Evolutionary conservation across 2,888 invertebrate genomes (phyloP).

Genomic region (Melinaea marsaeus): DNA sequence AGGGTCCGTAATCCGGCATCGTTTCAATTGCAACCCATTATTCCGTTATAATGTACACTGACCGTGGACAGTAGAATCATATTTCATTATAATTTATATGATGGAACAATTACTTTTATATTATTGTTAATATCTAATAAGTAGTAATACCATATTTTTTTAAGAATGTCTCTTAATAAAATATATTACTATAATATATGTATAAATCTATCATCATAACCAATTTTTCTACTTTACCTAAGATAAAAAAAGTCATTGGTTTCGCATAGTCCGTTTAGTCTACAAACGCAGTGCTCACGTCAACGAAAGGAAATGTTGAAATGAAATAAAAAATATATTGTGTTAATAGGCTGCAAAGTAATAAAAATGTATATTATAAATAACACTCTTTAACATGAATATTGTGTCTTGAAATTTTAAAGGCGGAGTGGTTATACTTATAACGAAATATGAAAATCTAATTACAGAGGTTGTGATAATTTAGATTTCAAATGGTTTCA

Average conservation of each 20-base stretch:
- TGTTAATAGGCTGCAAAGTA: constrained; percentile 32
- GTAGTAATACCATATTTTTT: too few relatives aligned
- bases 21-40: constrained; percentile 9
- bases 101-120: not conserved
- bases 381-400: constrained; percentile 19
- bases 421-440: constrained; percentile 21
- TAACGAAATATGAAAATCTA: constrained; percentile 28
- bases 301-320: too few relatives aligned
- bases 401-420: constrained; percentile 23
- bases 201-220: too few relatives aligned
- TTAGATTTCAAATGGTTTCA: constrained; percentile 21
- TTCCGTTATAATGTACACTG: not conserved
- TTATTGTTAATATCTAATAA: too few relatives aligned
- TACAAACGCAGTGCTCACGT: constrained; percentile 39
- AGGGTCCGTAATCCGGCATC: constrained; percentile 57
- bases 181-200: too few relatives aligned
- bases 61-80: not conserved
- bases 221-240: too few relatives aligned
- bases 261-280: constrained; percentile 48
- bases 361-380: constrained; percentile 35
- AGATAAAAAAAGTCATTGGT: constrained; percentile 16
- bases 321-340: constrained; percentile 24
- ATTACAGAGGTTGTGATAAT: constrained; percentile 24
- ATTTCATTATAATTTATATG: not conserved
- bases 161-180: too few relatives aligned